These are phyloP conservation scores for Grallaria varia DNA, from an alignment of 2,113 vertebrate genomes.

Conservation along the genomic window DNA sequence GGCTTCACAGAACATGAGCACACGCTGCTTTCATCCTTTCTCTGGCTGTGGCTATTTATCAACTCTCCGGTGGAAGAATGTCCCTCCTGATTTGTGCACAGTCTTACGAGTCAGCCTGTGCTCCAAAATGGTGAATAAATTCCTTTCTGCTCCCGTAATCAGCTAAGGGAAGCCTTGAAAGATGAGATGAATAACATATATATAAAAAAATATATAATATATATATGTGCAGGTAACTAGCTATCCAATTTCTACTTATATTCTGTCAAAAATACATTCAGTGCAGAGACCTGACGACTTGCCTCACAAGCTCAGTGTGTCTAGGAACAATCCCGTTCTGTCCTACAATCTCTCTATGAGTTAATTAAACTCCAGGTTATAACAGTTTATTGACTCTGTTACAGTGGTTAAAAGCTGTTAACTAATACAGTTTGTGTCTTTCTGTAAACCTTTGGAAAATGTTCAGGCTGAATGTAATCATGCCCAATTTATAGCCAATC, in stretches of 20 bases:
- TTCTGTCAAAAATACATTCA: not conserved
- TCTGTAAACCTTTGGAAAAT: not conserved
- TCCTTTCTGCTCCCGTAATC: not conserved
- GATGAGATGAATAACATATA: not conserved
- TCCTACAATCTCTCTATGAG: not conserved
- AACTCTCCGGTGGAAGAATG: not conserved
- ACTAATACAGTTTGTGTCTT: not conserved
- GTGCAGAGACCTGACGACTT: not conserved
- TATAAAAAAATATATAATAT: not conserved
- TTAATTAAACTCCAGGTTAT: not conserved
- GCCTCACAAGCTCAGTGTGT: not conserved
- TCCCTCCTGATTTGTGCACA: not conserved
- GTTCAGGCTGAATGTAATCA: not conserved
- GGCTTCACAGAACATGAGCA: not conserved
- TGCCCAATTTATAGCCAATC: not conserved
- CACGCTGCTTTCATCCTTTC: not conserved
- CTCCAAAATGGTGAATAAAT: not conserved
- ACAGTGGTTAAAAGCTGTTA: not conserved
- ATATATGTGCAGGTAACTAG: not conserved
- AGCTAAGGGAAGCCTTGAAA: not conserved
- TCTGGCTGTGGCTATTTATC: not conserved
- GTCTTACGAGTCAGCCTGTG: not conserved
- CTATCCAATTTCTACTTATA: not conserved
- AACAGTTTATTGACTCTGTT: not conserved
- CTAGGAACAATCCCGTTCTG: not conserved